phyloP scores from a whole-genome alignment of 2,888 invertebrate genomes.

The Volucella inanis region DNA sequence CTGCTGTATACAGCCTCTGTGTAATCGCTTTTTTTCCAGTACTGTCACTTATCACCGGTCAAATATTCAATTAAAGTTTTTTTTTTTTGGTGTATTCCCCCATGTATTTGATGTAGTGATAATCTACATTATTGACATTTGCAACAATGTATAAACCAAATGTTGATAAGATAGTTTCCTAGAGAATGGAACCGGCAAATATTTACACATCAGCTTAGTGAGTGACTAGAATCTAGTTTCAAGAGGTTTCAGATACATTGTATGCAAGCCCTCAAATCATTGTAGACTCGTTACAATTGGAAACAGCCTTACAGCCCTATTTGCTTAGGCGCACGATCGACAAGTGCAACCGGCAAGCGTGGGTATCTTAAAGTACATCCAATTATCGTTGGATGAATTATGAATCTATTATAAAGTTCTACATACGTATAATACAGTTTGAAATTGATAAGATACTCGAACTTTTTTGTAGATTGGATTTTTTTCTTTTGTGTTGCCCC shows the following conservation, averaged over 20 bases:
- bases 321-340: background rate
- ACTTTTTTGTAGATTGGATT: background rate
- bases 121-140: slow-evolving; percentile 60
- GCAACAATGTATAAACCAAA: slow-evolving; percentile 49
- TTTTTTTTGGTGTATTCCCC: slow-evolving; percentile 46
- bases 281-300: background rate
- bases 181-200: slow-evolving; percentile 26
- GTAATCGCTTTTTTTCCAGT: background rate
- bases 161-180: slow-evolving; percentile 36
- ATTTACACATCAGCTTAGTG: slow-evolving; percentile 36
- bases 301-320: background rate
- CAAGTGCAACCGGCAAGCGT: background rate
- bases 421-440: too few species aligned
- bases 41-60: background rate
- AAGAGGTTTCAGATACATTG: slow-evolving; percentile 15
- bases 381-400: slow-evolving; percentile 9
- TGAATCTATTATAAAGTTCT: background rate
- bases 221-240: slow-evolving; percentile 8
- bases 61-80: slow-evolving; percentile 44
- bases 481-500: slow-evolving; percentile 1
- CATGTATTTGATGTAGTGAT: slow-evolving; percentile 18
- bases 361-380: slow-evolving; percentile 2
- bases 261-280: background rate
- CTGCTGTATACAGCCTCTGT: background rate
- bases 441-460: slow-evolving; percentile 38